Evolutionary conservation across 2,113 vertebrate species (phyloP).

Genomic region (Hemicordylus capensis): DNA sequence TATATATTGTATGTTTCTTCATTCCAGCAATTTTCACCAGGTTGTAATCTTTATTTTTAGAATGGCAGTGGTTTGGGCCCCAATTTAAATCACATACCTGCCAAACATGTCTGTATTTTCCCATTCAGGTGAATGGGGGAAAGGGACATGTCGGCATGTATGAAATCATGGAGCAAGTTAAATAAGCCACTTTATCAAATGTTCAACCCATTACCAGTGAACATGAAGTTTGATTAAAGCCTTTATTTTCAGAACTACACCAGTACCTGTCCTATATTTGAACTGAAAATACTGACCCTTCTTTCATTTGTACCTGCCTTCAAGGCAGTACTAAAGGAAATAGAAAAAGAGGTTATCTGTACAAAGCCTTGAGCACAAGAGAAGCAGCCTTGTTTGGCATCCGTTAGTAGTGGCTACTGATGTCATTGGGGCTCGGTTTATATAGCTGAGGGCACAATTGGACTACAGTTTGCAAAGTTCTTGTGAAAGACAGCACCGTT

Average conservation of each 20-base stretch:
- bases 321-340: slow-evolving; percentile 3
- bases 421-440: neutral
- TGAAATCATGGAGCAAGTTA: slow-evolving; percentile 15
- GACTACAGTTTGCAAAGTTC: neutral
- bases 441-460: neutral
- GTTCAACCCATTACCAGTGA: slow-evolving; percentile 35
- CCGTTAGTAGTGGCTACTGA: accelerated
- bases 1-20: slow-evolving; percentile 4
- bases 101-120: no score
- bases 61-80: slow-evolving; percentile 25
- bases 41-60: slow-evolving; percentile 47
- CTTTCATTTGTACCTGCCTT: slow-evolving; percentile 7
- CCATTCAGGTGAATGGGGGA: no score
- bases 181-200: slow-evolving; percentile 40
- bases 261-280: slow-evolving; percentile 9
- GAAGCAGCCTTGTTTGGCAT: neutral
- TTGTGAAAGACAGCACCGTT: neutral
- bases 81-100: no score
- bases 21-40: slow-evolving; percentile 41
- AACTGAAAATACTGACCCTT: slow-evolving; percentile 6
- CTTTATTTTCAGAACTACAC: slow-evolving; percentile 9
- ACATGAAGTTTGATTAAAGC: slow-evolving; percentile 26
- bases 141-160: no score
- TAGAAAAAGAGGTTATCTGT: neutral
- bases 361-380: neutral